Evolutionary conservation across 1,140 invertebrate genomes (phyloP).

Genomic region (Trialeurodes vaporariorum): DNA sequence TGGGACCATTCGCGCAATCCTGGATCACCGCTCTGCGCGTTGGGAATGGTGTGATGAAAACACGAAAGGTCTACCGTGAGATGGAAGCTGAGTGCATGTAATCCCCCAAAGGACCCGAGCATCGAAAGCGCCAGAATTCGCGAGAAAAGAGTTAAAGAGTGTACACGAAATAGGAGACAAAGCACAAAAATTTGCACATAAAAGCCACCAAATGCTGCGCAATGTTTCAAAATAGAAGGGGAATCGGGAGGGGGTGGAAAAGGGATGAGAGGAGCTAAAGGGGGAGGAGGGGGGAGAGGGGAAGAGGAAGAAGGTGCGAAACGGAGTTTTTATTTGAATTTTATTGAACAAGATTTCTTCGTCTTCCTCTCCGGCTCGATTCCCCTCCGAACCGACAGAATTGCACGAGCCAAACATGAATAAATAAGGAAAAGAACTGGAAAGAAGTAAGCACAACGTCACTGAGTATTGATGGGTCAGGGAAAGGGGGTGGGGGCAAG

Average conservation of each 20-base stretch:
- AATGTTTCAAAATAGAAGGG: too few species aligned
- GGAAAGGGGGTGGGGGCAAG: too few species aligned
- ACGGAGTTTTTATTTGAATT: constrained; percentile 1
- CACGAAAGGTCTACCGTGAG: too few species aligned
- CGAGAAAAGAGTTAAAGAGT: background rate
- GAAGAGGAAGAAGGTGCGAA: background rate
- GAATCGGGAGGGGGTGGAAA: too few species aligned
- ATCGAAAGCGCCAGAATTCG: too few species aligned
- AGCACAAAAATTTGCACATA: background rate
- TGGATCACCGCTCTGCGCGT: too few species aligned
- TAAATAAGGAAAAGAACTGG: background rate
- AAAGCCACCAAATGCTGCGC: background rate
- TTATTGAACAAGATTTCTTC: constrained; percentile 1
- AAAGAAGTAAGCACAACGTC: background rate
- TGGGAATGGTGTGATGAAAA: too few species aligned
- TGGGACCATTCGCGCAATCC: too few species aligned
- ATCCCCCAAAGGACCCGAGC: too few species aligned
- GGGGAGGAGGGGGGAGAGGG: too few species aligned
- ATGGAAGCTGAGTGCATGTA: too few species aligned
- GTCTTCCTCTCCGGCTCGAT: background rate
- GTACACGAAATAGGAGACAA: background rate
- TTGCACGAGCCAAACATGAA: background rate
- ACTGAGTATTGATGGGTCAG: background rate
- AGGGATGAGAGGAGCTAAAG: too few species aligned
- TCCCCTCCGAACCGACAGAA: background rate